A percentile compares a stretch with the other conserved stretches of the same genome.
phyloP scores from a whole-genome alignment of 2,113 vertebrate species.

The Oreochromis aureus region DNA sequence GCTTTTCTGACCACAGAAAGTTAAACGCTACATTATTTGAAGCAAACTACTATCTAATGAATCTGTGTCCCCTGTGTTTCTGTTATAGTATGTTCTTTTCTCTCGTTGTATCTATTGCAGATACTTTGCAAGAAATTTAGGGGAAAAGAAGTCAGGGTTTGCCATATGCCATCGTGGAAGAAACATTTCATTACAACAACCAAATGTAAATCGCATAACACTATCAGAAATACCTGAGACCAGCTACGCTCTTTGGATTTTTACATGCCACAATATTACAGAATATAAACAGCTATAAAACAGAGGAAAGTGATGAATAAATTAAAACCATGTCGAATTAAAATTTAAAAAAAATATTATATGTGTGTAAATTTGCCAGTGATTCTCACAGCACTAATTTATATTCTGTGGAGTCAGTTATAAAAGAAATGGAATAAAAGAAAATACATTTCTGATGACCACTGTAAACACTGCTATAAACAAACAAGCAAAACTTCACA shows the following conservation, averaged over 20 bases:
- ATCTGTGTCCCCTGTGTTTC: neutral
- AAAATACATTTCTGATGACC: neutral
- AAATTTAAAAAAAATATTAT: neutral
- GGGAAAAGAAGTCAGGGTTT: neutral
- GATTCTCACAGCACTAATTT: neutral
- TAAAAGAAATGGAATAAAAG: neutral
- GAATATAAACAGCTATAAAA: neutral
- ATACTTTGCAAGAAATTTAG: neutral
- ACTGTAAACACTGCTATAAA: neutral
- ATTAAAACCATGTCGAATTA: neutral
- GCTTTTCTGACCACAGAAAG: neutral
- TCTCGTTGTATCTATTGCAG: neutral
- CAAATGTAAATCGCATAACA: neutral
- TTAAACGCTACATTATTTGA: neutral
- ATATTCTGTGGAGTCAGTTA: neutral
- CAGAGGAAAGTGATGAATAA: neutral
- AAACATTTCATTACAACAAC: neutral
- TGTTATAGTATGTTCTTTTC: neutral
- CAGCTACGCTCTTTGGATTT: neutral
- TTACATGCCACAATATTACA: neutral
- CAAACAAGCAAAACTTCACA: neutral
- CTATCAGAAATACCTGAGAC: neutral
- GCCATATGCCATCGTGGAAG: neutral
- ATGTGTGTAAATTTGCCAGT: neutral
- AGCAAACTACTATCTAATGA: neutral